Evolutionary conservation across 2,888 invertebrate species (phyloP).

Genomic region (Protonemura montana): DNA sequence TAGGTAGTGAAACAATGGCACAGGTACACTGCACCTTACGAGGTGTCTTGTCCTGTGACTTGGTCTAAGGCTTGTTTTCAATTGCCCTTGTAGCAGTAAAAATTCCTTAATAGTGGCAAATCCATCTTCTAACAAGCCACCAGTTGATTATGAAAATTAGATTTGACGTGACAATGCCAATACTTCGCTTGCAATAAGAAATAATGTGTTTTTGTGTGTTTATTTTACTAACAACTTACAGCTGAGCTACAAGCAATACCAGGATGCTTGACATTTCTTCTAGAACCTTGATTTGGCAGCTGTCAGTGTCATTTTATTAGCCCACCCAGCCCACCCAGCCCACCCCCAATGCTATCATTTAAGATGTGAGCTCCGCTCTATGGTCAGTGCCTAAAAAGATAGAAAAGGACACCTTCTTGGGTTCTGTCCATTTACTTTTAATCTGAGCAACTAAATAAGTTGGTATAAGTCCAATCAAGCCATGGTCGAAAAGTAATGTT

Average conservation of each 20-base stretch:
- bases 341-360: no score
- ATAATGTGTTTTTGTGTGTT: not conserved
- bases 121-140: not conserved
- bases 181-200: not conserved
- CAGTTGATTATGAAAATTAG: not conserved
- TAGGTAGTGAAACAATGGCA: not conserved
- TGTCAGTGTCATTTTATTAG: not conserved
- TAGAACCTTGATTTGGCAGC: not conserved
- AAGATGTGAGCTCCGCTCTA: no score
- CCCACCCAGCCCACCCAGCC: no score
- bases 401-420: no score
- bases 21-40: not conserved
- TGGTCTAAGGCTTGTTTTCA: not conserved
- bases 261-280: not conserved
- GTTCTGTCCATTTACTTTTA: not conserved
- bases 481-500: not conserved
- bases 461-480: not conserved
- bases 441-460: not conserved
- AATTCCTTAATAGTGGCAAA: not conserved
- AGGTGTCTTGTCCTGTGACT: no score
- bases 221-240: no score
- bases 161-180: not conserved
- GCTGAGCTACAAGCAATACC: no score
- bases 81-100: not conserved
- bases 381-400: no score